These are phyloP conservation scores for Cynopterus sphinx DNA, from an alignment of 2,797 vertebrate genomes.

Conservation along the genomic window DNA sequence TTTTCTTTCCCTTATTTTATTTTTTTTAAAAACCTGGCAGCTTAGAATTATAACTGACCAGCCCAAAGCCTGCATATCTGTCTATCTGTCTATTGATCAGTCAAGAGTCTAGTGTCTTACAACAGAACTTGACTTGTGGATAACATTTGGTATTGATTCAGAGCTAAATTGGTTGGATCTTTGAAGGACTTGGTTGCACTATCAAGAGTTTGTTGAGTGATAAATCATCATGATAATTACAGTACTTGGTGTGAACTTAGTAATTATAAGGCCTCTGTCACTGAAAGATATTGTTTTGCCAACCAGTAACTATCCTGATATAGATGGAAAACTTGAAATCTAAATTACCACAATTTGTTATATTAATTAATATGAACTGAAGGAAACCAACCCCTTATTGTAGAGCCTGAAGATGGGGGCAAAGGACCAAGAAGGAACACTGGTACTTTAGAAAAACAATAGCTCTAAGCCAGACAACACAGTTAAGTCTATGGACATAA, in stretches of 20 bases:
- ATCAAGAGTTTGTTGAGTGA: constrained; percentile 61
- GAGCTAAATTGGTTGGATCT: constrained; percentile 71
- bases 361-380: constrained; percentile 38
- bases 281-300: constrained; percentile 40
- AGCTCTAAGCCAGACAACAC: not conserved
- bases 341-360: constrained; percentile 38
- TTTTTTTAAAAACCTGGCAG: not conserved
- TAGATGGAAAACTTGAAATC: constrained; percentile 45
- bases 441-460: not conserved
- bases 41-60: constrained; percentile 71
- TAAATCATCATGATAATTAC: constrained; percentile 71
- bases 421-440: not conserved
- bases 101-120: constrained; percentile 69
- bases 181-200: constrained; percentile 67
- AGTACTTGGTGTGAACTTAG: constrained; percentile 61
- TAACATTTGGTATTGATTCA: constrained; percentile 77
- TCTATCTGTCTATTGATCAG: constrained; percentile 71
- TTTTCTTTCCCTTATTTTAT: constrained; percentile 5
- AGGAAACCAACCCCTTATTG: not conserved
- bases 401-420: not conserved
- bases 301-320: constrained; percentile 45
- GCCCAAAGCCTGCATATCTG: constrained; percentile 28
- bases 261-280: constrained; percentile 51
- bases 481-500: not conserved
- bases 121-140: constrained; percentile 77